Base-by-base conservation (phyloP, 2,888 invertebrate genomes). In the Cactoblastis cactorum region DNA sequence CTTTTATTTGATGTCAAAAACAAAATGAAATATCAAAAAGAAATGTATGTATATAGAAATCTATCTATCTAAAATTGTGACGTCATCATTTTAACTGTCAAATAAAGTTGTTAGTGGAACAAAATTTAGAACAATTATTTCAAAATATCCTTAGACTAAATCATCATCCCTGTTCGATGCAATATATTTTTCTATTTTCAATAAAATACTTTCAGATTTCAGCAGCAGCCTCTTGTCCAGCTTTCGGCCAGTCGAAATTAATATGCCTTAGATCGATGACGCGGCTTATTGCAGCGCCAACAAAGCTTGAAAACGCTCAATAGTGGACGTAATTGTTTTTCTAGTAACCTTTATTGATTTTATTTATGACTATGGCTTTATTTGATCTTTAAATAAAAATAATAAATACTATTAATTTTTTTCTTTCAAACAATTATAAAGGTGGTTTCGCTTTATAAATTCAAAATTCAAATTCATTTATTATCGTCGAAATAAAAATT, bases 211-310 rank as follows among this genome's bases (percentile, higher is more conserved):
- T 9, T 22, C 5, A 11, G 1, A 2, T 18, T 41, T 43, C 28
- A 15, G 3, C 1, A 1, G 11, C 6, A 11, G 11, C 17, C 17
- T 11, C 28, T 17, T 11, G 2, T 9, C 17, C 11, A 32, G 28
- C 14, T 17, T 43, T 50, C 22, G 35, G 41, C 53, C 51, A 49
- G 57, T 63, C 59, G 59, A 67, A 69, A 69, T 69, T 64, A 67
- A 67, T 67, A 69, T 61, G 60, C 62, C 62, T 67, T 62, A 66
- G 67, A 67, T 59, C 67, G 63, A 54, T 62, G 64, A 58, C 47
- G 49, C 51, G 37, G 59, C 58, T 64, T 58, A 58, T 55, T 59
- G 46, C 51, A 52, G 49, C 51, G 50, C 38, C 51, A 51, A 49
- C 48, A 50, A 28, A 32, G 53, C 55, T 48, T 50, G 47, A 50